A percentile compares a stretch with the other conserved stretches of the same genome.
These are phyloP conservation scores for Megaceryle maxima DNA, from an alignment of 2,113 vertebrate genomes.

Conservation along the genomic window DNA sequence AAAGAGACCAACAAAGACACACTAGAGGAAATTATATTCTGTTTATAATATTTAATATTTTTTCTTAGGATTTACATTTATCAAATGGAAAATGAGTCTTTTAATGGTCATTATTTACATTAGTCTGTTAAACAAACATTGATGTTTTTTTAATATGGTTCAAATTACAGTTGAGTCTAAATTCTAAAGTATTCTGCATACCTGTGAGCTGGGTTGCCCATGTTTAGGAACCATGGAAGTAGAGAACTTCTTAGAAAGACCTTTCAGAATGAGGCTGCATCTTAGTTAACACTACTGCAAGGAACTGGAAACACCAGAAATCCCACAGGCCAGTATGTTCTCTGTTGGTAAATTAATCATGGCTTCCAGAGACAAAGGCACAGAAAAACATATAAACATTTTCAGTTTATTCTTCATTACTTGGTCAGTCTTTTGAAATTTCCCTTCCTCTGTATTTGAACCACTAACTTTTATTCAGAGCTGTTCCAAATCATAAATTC, in stretches of 20 bases:
- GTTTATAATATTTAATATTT: too few species aligned
- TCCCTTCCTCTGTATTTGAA: not conserved
- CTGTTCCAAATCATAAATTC: conserved; percentile 4
- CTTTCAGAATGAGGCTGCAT: not conserved
- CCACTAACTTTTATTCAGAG: not conserved
- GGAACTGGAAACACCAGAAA: not conserved
- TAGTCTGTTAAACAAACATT: not conserved
- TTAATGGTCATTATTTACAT: not conserved
- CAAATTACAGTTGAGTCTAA: not conserved
- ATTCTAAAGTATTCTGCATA: not conserved
- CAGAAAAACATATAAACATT: not conserved
- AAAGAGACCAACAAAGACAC: not conserved
- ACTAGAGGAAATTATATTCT: not conserved
- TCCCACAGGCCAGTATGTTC: not conserved
- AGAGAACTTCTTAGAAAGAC: not conserved
- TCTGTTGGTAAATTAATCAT: not conserved
- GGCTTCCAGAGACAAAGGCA: not conserved
- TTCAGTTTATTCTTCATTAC: not conserved
- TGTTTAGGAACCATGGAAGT: not conserved
- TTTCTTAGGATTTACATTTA: not conserved
- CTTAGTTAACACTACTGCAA: not conserved
- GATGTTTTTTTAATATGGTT: not conserved
- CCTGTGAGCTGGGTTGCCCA: not conserved
- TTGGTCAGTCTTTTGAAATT: not conserved
- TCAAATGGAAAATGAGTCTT: not conserved